phyloP scores from a whole-genome alignment of 2,113 vertebrate genomes.

The Lampris incognitus region DNA sequence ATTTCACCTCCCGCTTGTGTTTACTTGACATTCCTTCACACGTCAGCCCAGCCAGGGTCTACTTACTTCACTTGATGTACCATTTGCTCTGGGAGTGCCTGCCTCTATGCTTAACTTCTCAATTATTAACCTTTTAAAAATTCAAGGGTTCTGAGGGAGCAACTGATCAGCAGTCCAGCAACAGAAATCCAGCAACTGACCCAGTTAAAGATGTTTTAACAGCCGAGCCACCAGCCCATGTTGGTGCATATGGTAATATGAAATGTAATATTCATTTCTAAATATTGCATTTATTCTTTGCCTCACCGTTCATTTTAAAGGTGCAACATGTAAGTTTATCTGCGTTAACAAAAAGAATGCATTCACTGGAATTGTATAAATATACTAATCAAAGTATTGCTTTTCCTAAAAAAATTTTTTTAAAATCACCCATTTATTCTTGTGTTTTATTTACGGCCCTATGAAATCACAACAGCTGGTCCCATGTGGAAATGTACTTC shows the following conservation, averaged over 20 bases:
- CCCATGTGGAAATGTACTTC: too few species aligned
- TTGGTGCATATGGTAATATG: conserved; percentile 36
- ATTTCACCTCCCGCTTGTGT: too few species aligned
- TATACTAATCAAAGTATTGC: too few species aligned
- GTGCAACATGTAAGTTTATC: too few species aligned
- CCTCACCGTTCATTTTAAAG: background rate
- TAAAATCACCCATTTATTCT: too few species aligned
- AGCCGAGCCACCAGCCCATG: conserved; percentile 40
- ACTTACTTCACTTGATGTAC: background rate
- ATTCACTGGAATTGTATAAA: too few species aligned
- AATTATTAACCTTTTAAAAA: conserved; percentile 4
- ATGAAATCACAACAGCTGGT: too few species aligned
- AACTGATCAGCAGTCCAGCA: conserved; percentile 4
- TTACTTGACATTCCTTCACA: too few species aligned
- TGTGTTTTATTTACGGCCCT: too few species aligned
- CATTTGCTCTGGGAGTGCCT: background rate
- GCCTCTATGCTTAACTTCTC: background rate
- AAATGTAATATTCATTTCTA: background rate
- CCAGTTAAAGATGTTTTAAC: conserved; percentile 20
- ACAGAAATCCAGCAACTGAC: conserved; percentile 15
- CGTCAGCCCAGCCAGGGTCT: background rate
- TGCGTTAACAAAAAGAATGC: too few species aligned
- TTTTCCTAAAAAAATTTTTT: too few species aligned
- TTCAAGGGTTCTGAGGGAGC: conserved; percentile 29
- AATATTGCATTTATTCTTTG: background rate